Percentiles rank a stretch among this genome's conserved stretches.
These are phyloP conservation scores for Poeciliopsis prolifica DNA, from an alignment of 2,113 vertebrate species.

Conservation along the genomic window DNA sequence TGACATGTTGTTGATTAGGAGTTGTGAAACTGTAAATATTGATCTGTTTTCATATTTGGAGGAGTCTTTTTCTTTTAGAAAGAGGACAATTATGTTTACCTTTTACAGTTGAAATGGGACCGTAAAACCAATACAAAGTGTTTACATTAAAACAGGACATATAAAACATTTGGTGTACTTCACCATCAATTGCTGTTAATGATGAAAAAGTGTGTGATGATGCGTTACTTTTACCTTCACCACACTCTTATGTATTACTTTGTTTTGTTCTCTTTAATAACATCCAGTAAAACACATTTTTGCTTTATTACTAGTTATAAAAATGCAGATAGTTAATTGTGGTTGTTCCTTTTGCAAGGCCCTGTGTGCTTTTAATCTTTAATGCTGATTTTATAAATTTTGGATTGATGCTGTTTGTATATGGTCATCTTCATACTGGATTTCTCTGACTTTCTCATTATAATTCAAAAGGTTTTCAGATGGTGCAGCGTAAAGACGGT, in stretches of 20 bases:
- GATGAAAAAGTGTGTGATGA: too few relatives aligned
- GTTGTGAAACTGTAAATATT: constrained; percentile 9
- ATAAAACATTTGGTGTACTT: too few relatives aligned
- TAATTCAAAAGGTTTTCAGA: neutral
- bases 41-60: neutral
- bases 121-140: neutral
- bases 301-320: neutral
- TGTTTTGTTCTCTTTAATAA: neutral
- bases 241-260: neutral
- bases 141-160: neutral
- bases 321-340: neutral
- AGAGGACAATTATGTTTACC: neutral
- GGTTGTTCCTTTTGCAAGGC: neutral
- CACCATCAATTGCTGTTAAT: too few relatives aligned
- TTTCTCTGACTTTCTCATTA: constrained; percentile 9
- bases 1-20: constrained; percentile 18
- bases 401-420: neutral
- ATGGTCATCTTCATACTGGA: neutral
- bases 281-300: neutral
- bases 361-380: neutral
- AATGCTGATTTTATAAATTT: neutral
- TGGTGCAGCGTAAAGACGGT: neutral
- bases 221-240: neutral
- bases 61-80: neutral
- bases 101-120: neutral